Evolutionary conservation across 30 jellyfish, hydroid and myxozoan species (phyloP), one percentile per base, ranked within the genome.

Genomic region (Rhopilema esculentum): DNA sequence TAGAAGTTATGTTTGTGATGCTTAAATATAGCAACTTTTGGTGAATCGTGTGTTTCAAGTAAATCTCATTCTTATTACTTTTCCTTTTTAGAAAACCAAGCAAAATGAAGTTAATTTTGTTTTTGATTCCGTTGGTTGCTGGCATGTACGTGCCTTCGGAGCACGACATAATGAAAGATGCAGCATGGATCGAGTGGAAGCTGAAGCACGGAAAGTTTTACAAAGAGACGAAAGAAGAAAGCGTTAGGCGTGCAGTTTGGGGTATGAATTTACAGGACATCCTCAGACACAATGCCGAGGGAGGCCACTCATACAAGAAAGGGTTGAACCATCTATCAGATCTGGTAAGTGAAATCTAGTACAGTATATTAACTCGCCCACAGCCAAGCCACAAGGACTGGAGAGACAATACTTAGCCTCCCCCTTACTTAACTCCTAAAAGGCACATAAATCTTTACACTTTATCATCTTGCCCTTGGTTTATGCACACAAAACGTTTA

Each of bases 301-400:
- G 92, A 31, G 64, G 82, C 28, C 84, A 88, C 33, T 8, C 94
- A 29, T 94, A 64, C 63, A 69, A 89, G 92, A 83, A 72, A 40
- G 97, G 98, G 21, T 40, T 94, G 49, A 94, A 94, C 67, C 97
- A 94, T 32, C 90, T 89, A 33, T 89, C 98, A 32, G 98, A 94
- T 69, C 50, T 94, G 85, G 98, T 94, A 68, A 89, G 98, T 66
- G 24, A 0, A 1, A 19, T 22, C 2, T 6, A 40, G 57, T 40
- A n/a, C n/a, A n/a, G n/a, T n/a, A n/a, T n/a, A n/a, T n/a, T n/a
- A n/a, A n/a, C n/a, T n/a, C n/a, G n/a, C n/a, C n/a, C n/a, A n/a
- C n/a, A n/a, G n/a, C n/a, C n/a, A n/a, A n/a, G n/a, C n/a, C n/a
- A n/a, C n/a, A n/a, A n/a, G n/a, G n/a, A n/a, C n/a, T n/a, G n/a